Base-by-base conservation (phyloP, 2,888 invertebrate genomes). In the Mechanitis messenoides region DNA sequence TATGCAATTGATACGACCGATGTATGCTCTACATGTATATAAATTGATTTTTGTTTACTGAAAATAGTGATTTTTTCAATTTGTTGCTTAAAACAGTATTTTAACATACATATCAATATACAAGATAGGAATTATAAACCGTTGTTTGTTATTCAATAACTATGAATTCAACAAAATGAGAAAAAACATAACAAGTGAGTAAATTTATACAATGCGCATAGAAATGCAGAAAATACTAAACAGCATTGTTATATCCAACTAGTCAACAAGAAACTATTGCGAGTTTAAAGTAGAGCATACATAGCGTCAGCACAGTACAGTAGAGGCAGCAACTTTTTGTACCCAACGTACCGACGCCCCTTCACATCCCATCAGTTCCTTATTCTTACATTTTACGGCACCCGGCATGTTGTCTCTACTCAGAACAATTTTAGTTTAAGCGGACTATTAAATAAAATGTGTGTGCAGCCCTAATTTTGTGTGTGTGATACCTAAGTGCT, bases 301-400 rank as follows among this genome's bases (percentile, higher is more conserved):
- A 70, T 60, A 74, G 68, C 68, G 73, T 69, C 75, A 69, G 64
- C 70, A 69, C 72, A 71, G 74, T 72, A 77, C 79, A 81, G 79
- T 81, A 77, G 83, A 80, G 81, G 81, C 82, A 81, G 82, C 87
- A 76, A 81, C 83, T 87, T 89, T 90, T 86, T 88, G 85, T 86
- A 80, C 78, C 80, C 85, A 83, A 85, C 86, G 84, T 84, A 84
- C 86, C 84, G 80, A 78, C 81, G 83, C 79, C 85, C 84, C 77
- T 81, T 79, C 77, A 74, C 76, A 77, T 82, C 83, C 81, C 81
- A 76, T 72, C 83, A 79, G 84, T 86, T 87, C 85, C 88, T 87
- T 86, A 83, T 86, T 84, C 87, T 84, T 74, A 69, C 79, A 77
- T 74, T 68, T 69, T 71, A 75, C 75, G 72, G 77, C 76, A 77